Base-by-base conservation (phyloP, 1,140 invertebrate genomes). In the Bicyclus anynana region DNA sequence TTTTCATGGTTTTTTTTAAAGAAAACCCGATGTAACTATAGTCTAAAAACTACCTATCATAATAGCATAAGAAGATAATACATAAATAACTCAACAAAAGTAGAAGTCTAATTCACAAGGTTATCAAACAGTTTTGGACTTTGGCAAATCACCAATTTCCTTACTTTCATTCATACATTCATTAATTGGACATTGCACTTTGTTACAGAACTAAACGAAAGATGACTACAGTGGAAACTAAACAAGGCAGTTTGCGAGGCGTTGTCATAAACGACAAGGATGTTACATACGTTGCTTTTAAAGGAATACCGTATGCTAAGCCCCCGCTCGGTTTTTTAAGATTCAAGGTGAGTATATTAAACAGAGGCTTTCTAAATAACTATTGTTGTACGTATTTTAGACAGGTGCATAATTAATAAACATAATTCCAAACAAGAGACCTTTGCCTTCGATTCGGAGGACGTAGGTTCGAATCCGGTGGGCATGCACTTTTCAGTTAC, bases 251-350 rank as follows among this genome's bases (percentile, higher is more conserved):
- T 23, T 72, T 89, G 21, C 75, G 75, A 67, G 91, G 87, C 21
- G 65, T 53, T 3, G 47, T 60, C 0, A 78, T 84, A 68, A 69
- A 62, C 12, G 80, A 76, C 14, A 74, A 81, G 16, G 72, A 67
- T 5, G 84, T 82, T 3, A 69, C 72, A 16, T 91, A 90, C 62
- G 81, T 86, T 52, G 89, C 91, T 5, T 94, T 93, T 78, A 89
- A 90, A 37, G 92, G 92, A 21, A 92, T 94, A 61, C 92, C 92
- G 2, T 94, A 93, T 70, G 93, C 93, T 12, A 86, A 91, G 69
- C 90, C 93, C 17, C 94, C 94, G 1, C 58, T 93, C 5, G 91
- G 90, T 14, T 64, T 85, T 35, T 84, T 93, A n/a, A 85, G 93
- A 65, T 94, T 89, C 69, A 88, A 87, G 78, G 87, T 88, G 63